Base-by-base conservation (phyloP, 2,113 vertebrate species). In the Elachura formosa region DNA sequence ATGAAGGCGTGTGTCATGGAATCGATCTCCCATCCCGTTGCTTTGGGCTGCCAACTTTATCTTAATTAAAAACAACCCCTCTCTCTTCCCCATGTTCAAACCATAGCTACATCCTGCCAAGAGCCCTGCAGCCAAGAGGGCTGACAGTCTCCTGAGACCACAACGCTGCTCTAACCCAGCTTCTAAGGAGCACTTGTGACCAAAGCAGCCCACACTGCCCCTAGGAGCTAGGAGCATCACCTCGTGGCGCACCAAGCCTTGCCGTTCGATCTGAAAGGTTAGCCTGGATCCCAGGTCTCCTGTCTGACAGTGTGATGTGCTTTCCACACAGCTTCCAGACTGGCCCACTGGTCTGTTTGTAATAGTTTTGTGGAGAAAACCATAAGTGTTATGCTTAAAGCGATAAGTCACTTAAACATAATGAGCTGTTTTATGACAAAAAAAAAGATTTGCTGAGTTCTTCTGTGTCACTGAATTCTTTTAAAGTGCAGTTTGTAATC, bases 1-100 rank as follows among this genome's bases (percentile, higher is more conserved):
- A 46, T 38, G 69, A 18, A 93, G 89, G 88, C 79, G 76, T 95
- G 87, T 96, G 84, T 96, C 96, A 96, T 96, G 97, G 97, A 96
- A 94, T 93, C 94, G 95, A 94, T 94, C 96, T 96, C 96, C 97
- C 97, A 97, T 96, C 96, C 97, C 97, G 95, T 96, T 87, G 95
- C 94, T 97, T 95, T 96, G 97, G 97, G 97, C 96, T 96, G 91
- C 97, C 71, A 66, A 56, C 95, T 93, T 92, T 96, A 96, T 84
- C 89, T 94, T 79, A 96, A 94, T 96, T 97, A 97, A 97, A 97
- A 97, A 94, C 97, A 76, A 96, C 97, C 96, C 97, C 97, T 97
- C 97, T 97, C 97, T 97, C 97, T 97, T 97, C 96, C 97, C 96
- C 96, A 95, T 97, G 87, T 97, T 97, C 96, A 96, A 96, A 97